Conservation (phyloP, 2,797 vertebrate species). For the Meriones psammophilus region DNA sequence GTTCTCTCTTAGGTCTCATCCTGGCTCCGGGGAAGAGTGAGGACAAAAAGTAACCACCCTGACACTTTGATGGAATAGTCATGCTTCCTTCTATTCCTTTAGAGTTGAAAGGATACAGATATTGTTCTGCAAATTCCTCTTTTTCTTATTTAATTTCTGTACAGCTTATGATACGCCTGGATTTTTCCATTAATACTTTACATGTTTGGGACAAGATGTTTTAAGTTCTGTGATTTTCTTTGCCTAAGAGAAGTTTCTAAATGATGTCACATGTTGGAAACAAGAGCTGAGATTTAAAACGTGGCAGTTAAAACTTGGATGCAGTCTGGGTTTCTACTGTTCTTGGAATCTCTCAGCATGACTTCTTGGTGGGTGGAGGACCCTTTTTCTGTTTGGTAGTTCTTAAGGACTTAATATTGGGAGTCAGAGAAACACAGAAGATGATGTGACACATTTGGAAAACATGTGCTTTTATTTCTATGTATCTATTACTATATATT, state of each 20-base stretch:
- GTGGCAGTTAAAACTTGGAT: conserved; percentile 57
- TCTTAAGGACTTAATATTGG: conserved; percentile 59
- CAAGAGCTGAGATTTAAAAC: conserved; percentile 59
- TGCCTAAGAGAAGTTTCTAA: conserved; percentile 66
- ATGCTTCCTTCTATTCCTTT: not conserved
- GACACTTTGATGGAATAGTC: not conserved
- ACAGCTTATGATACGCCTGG: conserved; percentile 49
- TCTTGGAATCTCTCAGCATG: conserved; percentile 51
- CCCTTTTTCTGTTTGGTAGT: conserved; percentile 19
- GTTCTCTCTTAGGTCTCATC: not conserved
- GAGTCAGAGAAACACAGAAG: conserved; percentile 28
- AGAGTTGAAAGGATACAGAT: not conserved
- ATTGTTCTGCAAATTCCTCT: conserved; percentile 15
- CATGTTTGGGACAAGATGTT: conserved; percentile 19
- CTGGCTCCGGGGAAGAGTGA: not conserved
- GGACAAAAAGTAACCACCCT: not conserved
- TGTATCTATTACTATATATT: conserved; percentile 41
- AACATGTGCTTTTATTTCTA: conserved; percentile 52
- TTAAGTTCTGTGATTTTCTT: conserved; percentile 60
- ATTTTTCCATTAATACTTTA: conserved; percentile 66
- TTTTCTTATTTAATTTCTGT: conserved; percentile 42
- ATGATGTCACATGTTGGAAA: conserved; percentile 23
- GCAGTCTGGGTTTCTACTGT: conserved; percentile 52
- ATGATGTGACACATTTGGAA: conserved; percentile 59
- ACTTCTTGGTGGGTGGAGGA: conserved; percentile 17